Evolutionary conservation across 1,140 invertebrate species (phyloP).

Genomic region (Aphis craccivora): DNA sequence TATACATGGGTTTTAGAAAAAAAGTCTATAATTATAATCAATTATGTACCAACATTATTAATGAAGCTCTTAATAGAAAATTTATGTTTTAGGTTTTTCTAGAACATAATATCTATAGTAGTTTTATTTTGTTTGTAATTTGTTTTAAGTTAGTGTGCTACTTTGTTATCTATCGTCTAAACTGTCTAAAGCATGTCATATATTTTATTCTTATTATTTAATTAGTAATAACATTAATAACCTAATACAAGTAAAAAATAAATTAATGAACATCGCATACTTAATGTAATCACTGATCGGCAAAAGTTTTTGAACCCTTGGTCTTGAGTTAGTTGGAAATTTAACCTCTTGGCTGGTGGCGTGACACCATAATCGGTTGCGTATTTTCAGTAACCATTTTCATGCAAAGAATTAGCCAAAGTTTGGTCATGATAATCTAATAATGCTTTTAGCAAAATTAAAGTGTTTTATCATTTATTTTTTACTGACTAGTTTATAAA

Average conservation of each 20-base stretch:
- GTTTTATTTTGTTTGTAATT: not conserved
- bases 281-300: not conserved
- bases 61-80: no score
- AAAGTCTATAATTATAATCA: no score
- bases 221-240: not conserved
- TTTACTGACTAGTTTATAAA: not conserved
- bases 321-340: not conserved
- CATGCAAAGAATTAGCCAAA: not conserved
- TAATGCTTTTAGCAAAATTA: conserved; percentile 26
- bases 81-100: no score
- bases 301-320: not conserved
- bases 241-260: not conserved
- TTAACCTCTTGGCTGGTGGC: not conserved
- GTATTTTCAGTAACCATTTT: not conserved
- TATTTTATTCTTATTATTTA: not conserved
- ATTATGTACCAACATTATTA: no score
- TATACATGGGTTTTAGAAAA: no score
- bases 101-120: not conserved
- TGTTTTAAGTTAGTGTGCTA: not conserved
- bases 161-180: not conserved
- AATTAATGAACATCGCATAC: not conserved
- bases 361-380: conserved; percentile 20
- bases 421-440: conserved; percentile 9
- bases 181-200: not conserved
- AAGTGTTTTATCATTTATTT: conserved; percentile 24